Evolutionary conservation across 2,113 vertebrate species (phyloP).

Genomic region (Heterochromis multidens): DNA sequence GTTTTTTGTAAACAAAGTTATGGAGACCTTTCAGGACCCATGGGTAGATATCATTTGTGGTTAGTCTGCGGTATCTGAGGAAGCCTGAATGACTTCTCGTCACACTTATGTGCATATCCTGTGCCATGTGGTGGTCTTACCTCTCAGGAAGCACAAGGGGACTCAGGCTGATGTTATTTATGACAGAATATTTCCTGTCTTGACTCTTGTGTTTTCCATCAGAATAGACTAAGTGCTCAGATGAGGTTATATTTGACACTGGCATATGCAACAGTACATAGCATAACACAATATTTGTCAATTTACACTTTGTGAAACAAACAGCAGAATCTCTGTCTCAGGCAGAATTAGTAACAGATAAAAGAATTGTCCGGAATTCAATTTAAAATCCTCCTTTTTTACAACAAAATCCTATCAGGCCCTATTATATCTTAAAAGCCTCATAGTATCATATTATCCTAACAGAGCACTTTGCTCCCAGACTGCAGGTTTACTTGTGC

Average conservation of each 20-base stretch:
- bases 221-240: neutral
- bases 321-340: neutral
- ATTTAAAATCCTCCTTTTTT: neutral
- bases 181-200: slow-evolving; percentile 1
- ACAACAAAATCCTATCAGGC: neutral
- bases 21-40: neutral
- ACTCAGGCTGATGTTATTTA: neutral
- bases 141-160: slow-evolving; percentile 31
- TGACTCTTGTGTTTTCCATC: neutral
- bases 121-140: slow-evolving; percentile 22
- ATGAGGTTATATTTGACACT: neutral
- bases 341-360: too few species aligned
- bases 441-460: neutral
- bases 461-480: neutral
- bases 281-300: neutral
- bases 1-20: neutral
- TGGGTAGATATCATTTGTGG: slow-evolving; percentile 30
- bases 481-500: neutral
- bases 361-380: neutral
- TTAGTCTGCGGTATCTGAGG: slow-evolving; percentile 35
- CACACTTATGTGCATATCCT: neutral
- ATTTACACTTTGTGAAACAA: too few species aligned
- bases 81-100: slow-evolving; percentile 19
- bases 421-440: neutral
- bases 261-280: neutral